Base-by-base conservation (phyloP, 2,113 vertebrate species). In the Columbina picui region DNA sequence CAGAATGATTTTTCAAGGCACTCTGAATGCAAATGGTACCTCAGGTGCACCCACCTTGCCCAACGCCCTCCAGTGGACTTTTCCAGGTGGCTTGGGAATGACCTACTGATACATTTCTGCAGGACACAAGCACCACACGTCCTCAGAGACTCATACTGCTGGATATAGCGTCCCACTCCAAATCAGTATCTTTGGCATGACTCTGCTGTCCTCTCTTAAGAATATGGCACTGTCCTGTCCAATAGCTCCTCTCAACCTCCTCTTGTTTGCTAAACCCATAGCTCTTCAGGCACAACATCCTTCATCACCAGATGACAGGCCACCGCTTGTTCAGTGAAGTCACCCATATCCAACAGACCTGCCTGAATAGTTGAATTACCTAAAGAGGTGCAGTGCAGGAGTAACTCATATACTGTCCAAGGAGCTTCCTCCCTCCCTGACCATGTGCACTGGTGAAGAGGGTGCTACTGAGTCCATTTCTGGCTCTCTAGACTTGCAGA, bases 1-100 rank as follows among this genome's bases (percentile, higher is more conserved):
- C n/a, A 27, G 26, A 13, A 34, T 1, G 1, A 43, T 23, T 60
- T 79, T 82, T 79, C 53, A 49, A 85, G 34, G 43, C 0, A 0
- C 2, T 49, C 34, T 43, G 67, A 86, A 67, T 38, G 25, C 2
- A 50, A 65, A 50, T 47, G 13, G 38, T 27, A 20, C 9, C 30
- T 84, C 20, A 38, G 55, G 18, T 45, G 8, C 15, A 61, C 7
- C 14, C 45, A 57, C 6, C 19, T 65, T n/a, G 41, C 27, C 27
- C 59, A 77, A 2, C 1, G 12, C 2, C 9, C 43, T 80, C n/a
- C 27, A 26, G 36, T 0, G 1, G 45, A 59, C 19, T 77, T 85
- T 73, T 88, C 26, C 32, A 65, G 55, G 39, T 65, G 45, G 16
- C 17, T n/a, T 85, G 39, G 18, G 53, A 84, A 50, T 56, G 39